Base-by-base conservation (phyloP, 2,113 vertebrate genomes). In the Oreochromis niloticus region DNA sequence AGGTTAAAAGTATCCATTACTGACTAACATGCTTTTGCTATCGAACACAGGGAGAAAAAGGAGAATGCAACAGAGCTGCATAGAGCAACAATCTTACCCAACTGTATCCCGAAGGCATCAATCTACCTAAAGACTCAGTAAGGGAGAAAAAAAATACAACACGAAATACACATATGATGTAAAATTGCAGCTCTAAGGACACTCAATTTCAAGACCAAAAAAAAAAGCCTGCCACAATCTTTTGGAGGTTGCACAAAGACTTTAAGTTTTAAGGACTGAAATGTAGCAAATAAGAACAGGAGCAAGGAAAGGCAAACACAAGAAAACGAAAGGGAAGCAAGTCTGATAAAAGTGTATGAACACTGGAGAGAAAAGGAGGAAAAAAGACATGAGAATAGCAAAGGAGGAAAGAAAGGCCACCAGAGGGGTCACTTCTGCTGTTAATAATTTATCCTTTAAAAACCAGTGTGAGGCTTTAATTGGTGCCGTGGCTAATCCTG, bases 381-480 rank as follows among this genome's bases (percentile, higher is more conserved):
- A 16, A 27, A 73, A 80, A 6, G 57, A 80, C 50, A 80, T 41
- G 79, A 85, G 78, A 61, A 59, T 8, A 85, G 81, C 54, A 85
- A 68, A 89, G 81, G 48, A 87, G 85, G 39, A 78, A 75, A 84
- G 39, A 90, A 93, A 92, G 93, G 92, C 90, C 90, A 93, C 90
- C 81, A 92, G 94, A 95, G 95, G 95, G 95, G 95, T 93, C 93
- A 94, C 94, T 96, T 94, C 91, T 94, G 94, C 93, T 95, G 90
- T 95, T 96, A 96, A 95, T 95, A 97, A 96, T 96, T 95, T 92
- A 96, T 96, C 92, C 93, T 93, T 90, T 94, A 92, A 95, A 94
- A 96, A 93, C 82, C 89, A 91, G 92, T 92, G 85, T 68, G 91
- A 91, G 82, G 91, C 89, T 95, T 94, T 96, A 96, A 97, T 96